Evolutionary conservation across 2,113 vertebrate genomes (phyloP), one percentile per base, ranked within the genome.

Genomic region (Zapus hudsonius): DNA sequence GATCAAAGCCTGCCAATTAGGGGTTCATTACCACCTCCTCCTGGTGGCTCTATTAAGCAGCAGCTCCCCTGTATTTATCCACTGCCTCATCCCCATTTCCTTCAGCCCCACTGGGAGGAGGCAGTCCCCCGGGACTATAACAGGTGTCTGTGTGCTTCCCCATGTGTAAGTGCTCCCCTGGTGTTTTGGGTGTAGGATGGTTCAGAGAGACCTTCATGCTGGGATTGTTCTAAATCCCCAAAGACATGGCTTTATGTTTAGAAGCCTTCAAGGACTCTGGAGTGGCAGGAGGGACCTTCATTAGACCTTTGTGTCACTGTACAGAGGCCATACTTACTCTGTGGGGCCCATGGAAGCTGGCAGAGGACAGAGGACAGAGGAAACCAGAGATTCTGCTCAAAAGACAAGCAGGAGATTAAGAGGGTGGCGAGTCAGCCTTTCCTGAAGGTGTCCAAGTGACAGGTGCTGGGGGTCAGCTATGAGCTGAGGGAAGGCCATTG

Each of bases 1-100:
- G 97, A 98, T 98, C 98, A 98, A 98, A 98, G 98, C 82, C 93
- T 73, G 61, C 94, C 97, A 97, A 97, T 98, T 97, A 97, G 66
- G 75, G 89, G 95, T 75, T 96, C 97, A 97, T 98, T 98, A 97
- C 89, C 90, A 72, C 96, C 95, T 96, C 81, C 95, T 96, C 87
- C 90, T 74, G 84, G 84, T 17, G 20, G 95, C 90, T 92, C 91
- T 94, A 19, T 42, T 66, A 84, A 90, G 87, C 19, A 84, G 95
- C 0, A 0, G 57, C 83, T 94, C 91, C 80, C 93, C 92, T 92
- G 82, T 57, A 89, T 94, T 89, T 96, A 87, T 96, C 96, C 40
- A 67, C 13, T 52, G 10, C 29, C 64, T 9, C 36, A 31, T 15
- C 47, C 47, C 70, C 13, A 76, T 89, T 72, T 91, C 76, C 92